Evolutionary conservation across 2,797 vertebrate species (phyloP), one percentile per base, ranked within the genome.

Genomic region (Neomorphus geoffroyi): DNA sequence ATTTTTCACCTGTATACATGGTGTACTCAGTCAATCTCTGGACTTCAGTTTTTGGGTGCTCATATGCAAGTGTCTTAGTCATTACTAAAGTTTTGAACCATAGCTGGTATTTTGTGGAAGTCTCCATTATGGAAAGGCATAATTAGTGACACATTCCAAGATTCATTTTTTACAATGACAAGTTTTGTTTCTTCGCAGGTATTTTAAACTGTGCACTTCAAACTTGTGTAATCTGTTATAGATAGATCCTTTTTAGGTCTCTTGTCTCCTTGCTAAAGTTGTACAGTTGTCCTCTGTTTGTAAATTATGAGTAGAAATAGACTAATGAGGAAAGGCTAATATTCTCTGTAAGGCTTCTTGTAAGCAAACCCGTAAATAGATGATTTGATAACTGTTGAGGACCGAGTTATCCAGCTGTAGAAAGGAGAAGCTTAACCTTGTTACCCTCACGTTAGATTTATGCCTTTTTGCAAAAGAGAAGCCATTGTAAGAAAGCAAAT

Each of bases 11-110:
- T 88, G 26, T 80, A 7, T 70, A 60, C 56, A 21, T 56, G 28
- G 24, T 82, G 27, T 79, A 46, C 56, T 91, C 26, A 30, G 57
- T 79, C 87, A 72, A 2, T 81, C 82, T 86, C 58, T 88, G 66
- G 50, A 51, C 33, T 65, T 82, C 43, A 72, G 46, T 35, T 88
- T 92, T 80, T 73, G 50, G 90, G 90, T 95, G 72, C 65, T 95
- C 69, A 43, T 58, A 67, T 54, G 35, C 61, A 83, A 83, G 39
- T 86, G 58, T 93, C 58, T 69, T 75, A 65, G 35, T 73, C 56
- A 39, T 85, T 67, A 37, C 65, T 91, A 64, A 85, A 84, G 65
- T 77, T 82, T 70, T 70, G 58, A 83, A 93, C 17, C 22, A 13
- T 41, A 72, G 24, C 22, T 83, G 24, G 9, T 91, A n/a, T 90